Evolutionary conservation across 30 jellyfish, hydroid and myxozoan genomes (phyloP), one percentile per base, ranked within the genome.

Genomic region (Mastigias papua): DNA sequence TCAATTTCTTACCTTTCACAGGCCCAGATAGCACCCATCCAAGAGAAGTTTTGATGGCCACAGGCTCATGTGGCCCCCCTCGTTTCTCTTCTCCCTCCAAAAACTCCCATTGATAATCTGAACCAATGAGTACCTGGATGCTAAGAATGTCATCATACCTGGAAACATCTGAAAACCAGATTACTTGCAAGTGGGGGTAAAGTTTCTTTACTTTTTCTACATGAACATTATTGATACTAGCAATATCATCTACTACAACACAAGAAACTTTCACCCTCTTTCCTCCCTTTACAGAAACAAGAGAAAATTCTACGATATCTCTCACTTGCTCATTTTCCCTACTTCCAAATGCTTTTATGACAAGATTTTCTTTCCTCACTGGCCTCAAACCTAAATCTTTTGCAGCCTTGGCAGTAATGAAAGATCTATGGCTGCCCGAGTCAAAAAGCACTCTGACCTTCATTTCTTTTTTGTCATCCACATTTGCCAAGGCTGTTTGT

Each of bases 361-460:
- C 23, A 65, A 82, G 30, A 46, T 46, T 34, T 50, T 48, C 84
- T 66, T 73, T 69, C 68, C 76, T 82, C 76, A 68, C 86, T 65
- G 86, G 92, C 84, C 73, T 82, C 25, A 82, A 27, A 0, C 92
- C 85, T 69, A 82, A 28, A 4, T 42, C 29, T 21, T 82, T 60
- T 23, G 67, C 76, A 82, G 92, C 84, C 76, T 13, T 25, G 85
- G 84, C 92, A 65, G 84, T 10, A 4, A 82, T 68, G 31, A 82
- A 82, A 49, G 92, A 82, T 32, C 86, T 67, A 30, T 82, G 92
- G 68, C 92, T 82, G 34, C 77, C 86, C 17, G 92, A 66, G 78
- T 82, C 92, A 82, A 82, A 82, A 9, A 66, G 67, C 34, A 67
- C 85, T 37, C 85, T n/a, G 86, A 82, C 92, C 1, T 48, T 82